Base-by-base conservation (phyloP, 2,113 vertebrate genomes). In the Limnothrissa miodon region DNA sequence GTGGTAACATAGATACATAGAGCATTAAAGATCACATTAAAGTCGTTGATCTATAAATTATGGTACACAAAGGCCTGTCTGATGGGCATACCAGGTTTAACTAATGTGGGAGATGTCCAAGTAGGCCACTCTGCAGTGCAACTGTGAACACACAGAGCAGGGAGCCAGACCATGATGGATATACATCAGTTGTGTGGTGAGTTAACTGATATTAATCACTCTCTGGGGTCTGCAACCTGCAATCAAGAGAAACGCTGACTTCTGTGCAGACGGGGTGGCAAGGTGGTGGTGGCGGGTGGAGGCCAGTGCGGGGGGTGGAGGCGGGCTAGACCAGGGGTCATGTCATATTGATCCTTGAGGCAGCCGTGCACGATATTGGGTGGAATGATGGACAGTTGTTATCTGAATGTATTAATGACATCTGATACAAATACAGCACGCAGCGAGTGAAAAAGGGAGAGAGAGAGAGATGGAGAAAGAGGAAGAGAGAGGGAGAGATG, bases 331-430 rank as follows among this genome's bases (percentile, higher is more conserved):
- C 10, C 29, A 17, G 66, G 66, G 66, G 66, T 74, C 66, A 74
- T 74, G 66, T 74, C 29, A 74, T 74, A 74, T 74, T 74, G 66
- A 74, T 74, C 66, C 66, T 33, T 13, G 66, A 36, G 66, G 66
- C 66, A 13, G 10, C 66, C 29, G 29, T 36, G 66, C 66, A 39
- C 29, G 13, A 74, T 74, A 74, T 74, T 74, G 66, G 66, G 66
- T 36, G 33, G 66, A 33, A 74, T 74, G 29, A 74, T 74, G 13
- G 66, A 74, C 66, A 74, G 66, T 39, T 74, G 29, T 74, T 74
- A 74, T 74, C 66, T 36, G 66, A 74, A 36, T 74, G 66, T 74
- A 74, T 36, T 74, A 74, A 74, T 74, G 66, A 74, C 66, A 74
- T 74, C 33, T 74, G 66, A 74, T 74, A 74, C 66, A 74, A 74